Base-by-base conservation (phyloP, 2,113 vertebrate species). In the Halichoeres trimaculatus region DNA sequence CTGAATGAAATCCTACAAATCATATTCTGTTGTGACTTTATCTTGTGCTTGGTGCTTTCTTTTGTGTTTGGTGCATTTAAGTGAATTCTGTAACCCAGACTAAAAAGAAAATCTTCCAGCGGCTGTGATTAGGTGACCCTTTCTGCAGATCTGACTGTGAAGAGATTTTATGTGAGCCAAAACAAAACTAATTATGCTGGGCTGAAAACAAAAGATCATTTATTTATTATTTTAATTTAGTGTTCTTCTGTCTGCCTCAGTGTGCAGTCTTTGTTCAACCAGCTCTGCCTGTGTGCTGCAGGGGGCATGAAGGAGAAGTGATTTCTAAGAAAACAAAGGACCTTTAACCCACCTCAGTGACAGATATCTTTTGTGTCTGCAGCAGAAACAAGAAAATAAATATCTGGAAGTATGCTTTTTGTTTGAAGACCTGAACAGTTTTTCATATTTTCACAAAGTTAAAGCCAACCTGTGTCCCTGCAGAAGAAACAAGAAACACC, bases 111-210 rank as follows among this genome's bases (percentile, higher is more conserved):
- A 30, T 19, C 38, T 20, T 16, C n/a, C 35, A 70, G 30, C 52
- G 41, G 56, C 45, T 56, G 30, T 51, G 19, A 35, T 64, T 59
- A 20, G 10, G 34, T 61, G 75, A 73, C 22, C 54, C 70, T 50
- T 40, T 66, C 41, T 26, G n/a, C 69, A 74, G 16, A 53, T 17
- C 64, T 64, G 59, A 3, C 66, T 35, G 17, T 1, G 38, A 48
- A 45, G 26, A 40, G 13, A 9, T 30, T 30, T 30, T 4, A 30
- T 30, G 7, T 22, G 67, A 55, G 24, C 36, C 61, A 54, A 50
- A 56, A 60, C 50, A 68, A 59, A 38, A 64, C 35, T 10, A 53
- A 20, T 59, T 40, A 5, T 38, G 23, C 19, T 22, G n/a, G 36
- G 35, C 20, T 50, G 2, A 24, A 43, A 48, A n/a, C n/a, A n/a